These are phyloP conservation scores for Karalla daura DNA, from an alignment of 2,797 vertebrate genomes.

Conservation along the genomic window DNA sequence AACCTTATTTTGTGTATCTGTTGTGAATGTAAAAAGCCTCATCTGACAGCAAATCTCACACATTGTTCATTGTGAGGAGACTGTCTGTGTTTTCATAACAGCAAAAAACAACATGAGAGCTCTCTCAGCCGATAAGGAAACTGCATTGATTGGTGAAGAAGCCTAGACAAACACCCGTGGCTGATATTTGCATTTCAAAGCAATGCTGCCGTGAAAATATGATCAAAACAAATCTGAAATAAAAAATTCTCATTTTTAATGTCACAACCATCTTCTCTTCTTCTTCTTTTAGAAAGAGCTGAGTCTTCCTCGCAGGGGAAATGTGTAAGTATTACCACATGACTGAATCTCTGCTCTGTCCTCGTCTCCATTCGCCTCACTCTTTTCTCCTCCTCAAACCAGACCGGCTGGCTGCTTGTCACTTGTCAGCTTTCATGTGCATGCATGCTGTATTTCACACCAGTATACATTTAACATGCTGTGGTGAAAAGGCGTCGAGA, in stretches of 20 bases:
- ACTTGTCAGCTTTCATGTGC: constrained; percentile 28
- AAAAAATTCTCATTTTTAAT: background rate
- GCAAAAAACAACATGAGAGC: constrained; percentile 5
- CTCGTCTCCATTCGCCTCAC: background rate
- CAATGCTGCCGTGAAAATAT: constrained; percentile 2
- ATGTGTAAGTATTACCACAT: constrained; percentile 76
- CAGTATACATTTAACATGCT: constrained; percentile 8
- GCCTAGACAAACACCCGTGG: background rate
- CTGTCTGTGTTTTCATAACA: background rate
- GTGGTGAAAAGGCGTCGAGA: constrained; percentile 10
- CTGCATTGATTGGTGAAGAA: background rate
- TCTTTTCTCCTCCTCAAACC: constrained; percentile 16
- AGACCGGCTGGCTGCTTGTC: constrained; percentile 39
- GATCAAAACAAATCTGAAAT: background rate
- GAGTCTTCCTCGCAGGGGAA: constrained; percentile 84
- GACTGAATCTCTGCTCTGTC: background rate
- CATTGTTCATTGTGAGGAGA: background rate
- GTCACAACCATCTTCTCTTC: constrained; percentile 38
- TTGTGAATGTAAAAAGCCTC: background rate
- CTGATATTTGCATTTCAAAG: constrained; percentile 16
- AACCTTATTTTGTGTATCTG: background rate
- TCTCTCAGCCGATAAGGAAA: background rate
- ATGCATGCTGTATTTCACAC: constrained; percentile 7
- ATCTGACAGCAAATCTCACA: background rate
- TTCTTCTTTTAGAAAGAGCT: constrained; percentile 78